These are phyloP conservation scores for Lathronympha strigana DNA, from an alignment of 2,888 invertebrate species.

Conservation along the genomic window DNA sequence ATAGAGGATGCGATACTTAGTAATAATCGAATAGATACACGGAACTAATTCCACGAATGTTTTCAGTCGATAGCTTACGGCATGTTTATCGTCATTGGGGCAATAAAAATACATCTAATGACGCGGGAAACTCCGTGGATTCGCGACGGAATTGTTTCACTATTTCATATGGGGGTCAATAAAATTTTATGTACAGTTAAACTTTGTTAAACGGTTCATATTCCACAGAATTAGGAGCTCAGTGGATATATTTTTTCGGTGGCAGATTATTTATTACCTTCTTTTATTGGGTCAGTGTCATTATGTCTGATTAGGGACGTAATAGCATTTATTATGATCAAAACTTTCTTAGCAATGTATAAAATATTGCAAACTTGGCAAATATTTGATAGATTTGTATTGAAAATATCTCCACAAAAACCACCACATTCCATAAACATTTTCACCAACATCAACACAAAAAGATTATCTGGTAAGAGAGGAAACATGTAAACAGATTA, in stretches of 20 bases:
- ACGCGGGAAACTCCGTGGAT: slow-evolving; percentile 74
- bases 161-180: slow-evolving; percentile 83
- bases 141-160: slow-evolving; percentile 74
- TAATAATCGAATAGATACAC: slow-evolving; percentile 70
- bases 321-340: not conserved
- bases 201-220: slow-evolving; percentile 76
- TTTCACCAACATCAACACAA: slow-evolving; percentile 66
- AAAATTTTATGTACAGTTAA: slow-evolving; percentile 83
- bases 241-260: slow-evolving; percentile 41
- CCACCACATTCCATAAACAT: slow-evolving; percentile 50
- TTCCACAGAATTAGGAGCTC: slow-evolving; percentile 55
- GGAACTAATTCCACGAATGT: slow-evolving; percentile 79
- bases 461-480: slow-evolving; percentile 73
- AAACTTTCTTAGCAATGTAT: not conserved
- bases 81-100: slow-evolving; percentile 81
- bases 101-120: slow-evolving; percentile 82
- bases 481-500: slow-evolving; percentile 79
- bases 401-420: slow-evolving; percentile 9
- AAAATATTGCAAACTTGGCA: not conserved
- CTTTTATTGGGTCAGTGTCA: slow-evolving; percentile 24
- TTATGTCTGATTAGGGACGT: not conserved
- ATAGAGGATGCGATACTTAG: slow-evolving; percentile 70
- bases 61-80: slow-evolving; percentile 81
- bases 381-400: not conserved
- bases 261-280: slow-evolving; percentile 9